These are phyloP conservation scores for Pseudomyrmex flavicornis DNA, from an alignment of 1,140 invertebrate species.

Conservation along the genomic window DNA sequence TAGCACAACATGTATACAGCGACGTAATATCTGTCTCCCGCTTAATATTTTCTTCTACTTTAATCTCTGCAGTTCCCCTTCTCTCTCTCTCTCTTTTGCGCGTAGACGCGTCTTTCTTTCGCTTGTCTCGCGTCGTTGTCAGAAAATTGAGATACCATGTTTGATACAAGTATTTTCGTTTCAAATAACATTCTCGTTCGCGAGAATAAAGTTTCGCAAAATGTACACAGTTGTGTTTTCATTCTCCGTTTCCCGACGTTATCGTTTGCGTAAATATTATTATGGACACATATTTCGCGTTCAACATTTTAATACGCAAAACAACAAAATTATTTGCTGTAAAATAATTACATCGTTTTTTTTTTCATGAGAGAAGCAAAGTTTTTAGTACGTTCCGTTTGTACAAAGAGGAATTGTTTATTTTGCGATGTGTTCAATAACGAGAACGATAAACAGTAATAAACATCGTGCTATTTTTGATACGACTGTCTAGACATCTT, in stretches of 20 bases:
- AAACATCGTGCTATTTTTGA: slow-evolving; percentile 36
- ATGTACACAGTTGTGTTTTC: not conserved
- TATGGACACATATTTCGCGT: not conserved
- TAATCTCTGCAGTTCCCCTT: not conserved
- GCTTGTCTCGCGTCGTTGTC: too few species aligned
- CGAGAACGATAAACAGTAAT: not conserved
- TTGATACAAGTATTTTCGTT: not conserved
- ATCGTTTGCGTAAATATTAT: not conserved
- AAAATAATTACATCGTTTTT: not conserved
- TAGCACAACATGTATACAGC: not conserved
- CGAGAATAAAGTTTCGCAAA: not conserved
- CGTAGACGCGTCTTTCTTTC: not conserved
- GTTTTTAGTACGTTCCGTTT: too few species aligned
- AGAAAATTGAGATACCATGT: not conserved
- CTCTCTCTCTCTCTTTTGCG: too few species aligned
- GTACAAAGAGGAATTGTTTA: not conserved
- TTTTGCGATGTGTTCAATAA: not conserved
- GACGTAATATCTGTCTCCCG: not conserved
- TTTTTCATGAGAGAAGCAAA: too few species aligned
- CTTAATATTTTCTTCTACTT: slow-evolving; percentile 38
- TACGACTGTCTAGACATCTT: slow-evolving; percentile 40
- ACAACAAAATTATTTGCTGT: not conserved
- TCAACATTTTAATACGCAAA: not conserved
- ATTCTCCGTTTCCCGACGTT: not conserved
- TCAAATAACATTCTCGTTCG: slow-evolving; percentile 3